A percentile compares a stretch with the other conserved stretches of the same genome.
Conservation (phyloP, 35 echinoderm and acorn worm species). For the Stichopus chloronotus region DNA sequence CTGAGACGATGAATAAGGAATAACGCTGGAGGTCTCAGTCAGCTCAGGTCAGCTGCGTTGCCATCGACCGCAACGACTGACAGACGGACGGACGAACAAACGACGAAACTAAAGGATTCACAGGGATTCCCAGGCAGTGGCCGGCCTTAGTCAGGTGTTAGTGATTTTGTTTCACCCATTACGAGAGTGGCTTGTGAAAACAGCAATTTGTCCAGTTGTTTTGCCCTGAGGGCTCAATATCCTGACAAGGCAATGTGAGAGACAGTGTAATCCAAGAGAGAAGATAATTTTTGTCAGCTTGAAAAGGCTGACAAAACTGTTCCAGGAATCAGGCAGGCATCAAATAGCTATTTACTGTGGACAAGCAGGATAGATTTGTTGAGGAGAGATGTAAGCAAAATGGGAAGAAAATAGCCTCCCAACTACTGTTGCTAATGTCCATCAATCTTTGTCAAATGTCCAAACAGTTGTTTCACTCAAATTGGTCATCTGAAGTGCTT, state of each 20-base stretch:
- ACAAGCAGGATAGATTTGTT: too few relatives aligned
- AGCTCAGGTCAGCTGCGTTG: slow-evolving; percentile 11
- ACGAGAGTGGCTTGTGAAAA: slow-evolving; percentile 55
- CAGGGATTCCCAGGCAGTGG: neutral
- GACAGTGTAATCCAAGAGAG: neutral
- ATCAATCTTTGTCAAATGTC: too few relatives aligned
- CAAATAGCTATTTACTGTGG: too few relatives aligned
- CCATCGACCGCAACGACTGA: neutral
- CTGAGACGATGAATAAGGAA: neutral
- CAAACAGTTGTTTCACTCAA: too few relatives aligned
- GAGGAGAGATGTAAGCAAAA: too few relatives aligned
- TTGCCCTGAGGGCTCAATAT: neutral
- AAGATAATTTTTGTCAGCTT: too few relatives aligned
- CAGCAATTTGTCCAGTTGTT: slow-evolving; percentile 63
- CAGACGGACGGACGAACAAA: neutral
- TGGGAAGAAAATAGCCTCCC: too few relatives aligned
- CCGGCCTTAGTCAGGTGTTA: neutral
- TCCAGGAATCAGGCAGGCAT: too few relatives aligned
- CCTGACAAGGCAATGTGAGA: neutral
- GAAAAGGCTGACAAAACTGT: too few relatives aligned
- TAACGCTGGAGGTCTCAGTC: slow-evolving; percentile 44
- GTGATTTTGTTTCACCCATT: slow-evolving; percentile 56
- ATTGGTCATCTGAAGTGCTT: too few relatives aligned
- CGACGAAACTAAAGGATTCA: neutral
- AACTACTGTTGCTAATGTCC: too few relatives aligned